A percentile compares a stretch with the other conserved stretches of the same genome.
These are phyloP conservation scores for Dreissena polymorpha DNA, from an alignment of 1,140 invertebrate genomes.

Conservation along the genomic window DNA sequence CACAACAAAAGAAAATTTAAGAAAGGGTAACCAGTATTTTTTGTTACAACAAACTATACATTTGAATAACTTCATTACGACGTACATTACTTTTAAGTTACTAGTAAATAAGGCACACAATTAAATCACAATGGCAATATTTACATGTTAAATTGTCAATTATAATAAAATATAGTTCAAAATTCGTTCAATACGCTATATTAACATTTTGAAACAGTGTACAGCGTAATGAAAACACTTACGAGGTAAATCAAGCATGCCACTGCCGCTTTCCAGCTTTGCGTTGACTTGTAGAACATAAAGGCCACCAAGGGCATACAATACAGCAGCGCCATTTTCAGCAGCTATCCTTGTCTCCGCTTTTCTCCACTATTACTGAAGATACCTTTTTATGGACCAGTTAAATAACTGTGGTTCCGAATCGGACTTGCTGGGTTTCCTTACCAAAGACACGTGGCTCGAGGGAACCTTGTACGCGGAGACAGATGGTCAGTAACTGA, in stretches of 20 bases:
- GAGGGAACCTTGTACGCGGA: no score
- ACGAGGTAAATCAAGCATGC: conserved; percentile 26
- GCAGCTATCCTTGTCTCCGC: no score
- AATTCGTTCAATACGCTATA: background rate
- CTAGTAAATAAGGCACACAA: background rate
- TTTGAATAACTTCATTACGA: background rate
- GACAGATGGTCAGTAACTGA: no score
- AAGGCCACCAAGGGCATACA: conserved; percentile 23
- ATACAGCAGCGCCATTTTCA: conserved; percentile 19
- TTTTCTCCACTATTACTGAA: no score
- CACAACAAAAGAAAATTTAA: background rate
- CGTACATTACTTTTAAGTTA: background rate
- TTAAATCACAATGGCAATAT: no score
- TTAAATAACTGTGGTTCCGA: no score
- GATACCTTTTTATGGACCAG: no score
- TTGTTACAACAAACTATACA: background rate
- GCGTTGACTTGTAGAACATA: conserved; percentile 25
- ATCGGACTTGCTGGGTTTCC: no score
- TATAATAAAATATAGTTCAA: background rate
- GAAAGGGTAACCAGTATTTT: background rate
- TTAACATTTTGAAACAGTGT: background rate
- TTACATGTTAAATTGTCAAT: no score
- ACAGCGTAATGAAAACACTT: background rate
- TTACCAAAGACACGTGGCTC: no score
- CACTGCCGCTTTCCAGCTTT: conserved; percentile 38